Conservation (phyloP, 2,797 vertebrate genomes). For the Eidolon dupreanum region DNA sequence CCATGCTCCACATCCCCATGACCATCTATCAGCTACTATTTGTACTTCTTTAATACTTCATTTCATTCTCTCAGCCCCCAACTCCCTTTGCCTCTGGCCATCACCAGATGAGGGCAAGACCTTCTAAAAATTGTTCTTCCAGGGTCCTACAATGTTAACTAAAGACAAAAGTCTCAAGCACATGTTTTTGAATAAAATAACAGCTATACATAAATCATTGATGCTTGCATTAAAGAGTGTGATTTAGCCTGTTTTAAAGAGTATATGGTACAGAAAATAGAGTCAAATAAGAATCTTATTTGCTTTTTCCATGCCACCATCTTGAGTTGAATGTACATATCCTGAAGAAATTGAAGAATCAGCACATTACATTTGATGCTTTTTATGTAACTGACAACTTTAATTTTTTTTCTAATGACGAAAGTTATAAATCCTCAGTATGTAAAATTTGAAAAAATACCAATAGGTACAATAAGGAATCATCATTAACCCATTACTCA, state of each 20-base stretch:
- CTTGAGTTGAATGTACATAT: neutral
- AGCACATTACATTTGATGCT: neutral
- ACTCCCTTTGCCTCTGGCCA: no score
- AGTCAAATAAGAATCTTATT: neutral
- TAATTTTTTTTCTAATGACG: slow-evolving; percentile 37
- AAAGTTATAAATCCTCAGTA: neutral
- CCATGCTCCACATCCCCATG: no score
- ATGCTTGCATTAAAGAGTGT: neutral
- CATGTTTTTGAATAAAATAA: neutral
- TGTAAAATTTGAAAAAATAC: neutral
- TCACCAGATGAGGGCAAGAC: neutral
- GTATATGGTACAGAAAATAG: neutral
- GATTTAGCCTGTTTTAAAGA: neutral
- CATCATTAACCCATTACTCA: neutral
- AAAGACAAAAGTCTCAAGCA: neutral
- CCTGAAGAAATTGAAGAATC: neutral
- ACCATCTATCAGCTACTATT: no score
- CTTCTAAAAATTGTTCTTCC: neutral
- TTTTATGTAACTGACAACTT: slow-evolving; percentile 14
- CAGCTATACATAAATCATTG: neutral
- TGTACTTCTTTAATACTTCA: no score
- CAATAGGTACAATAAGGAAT: slow-evolving; percentile 16
- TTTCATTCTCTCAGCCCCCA: no score
- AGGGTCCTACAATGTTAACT: neutral
- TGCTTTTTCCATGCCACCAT: neutral